phyloP scores from a whole-genome alignment of 2,888 invertebrate genomes.

The Blastobasis adustella region DNA sequence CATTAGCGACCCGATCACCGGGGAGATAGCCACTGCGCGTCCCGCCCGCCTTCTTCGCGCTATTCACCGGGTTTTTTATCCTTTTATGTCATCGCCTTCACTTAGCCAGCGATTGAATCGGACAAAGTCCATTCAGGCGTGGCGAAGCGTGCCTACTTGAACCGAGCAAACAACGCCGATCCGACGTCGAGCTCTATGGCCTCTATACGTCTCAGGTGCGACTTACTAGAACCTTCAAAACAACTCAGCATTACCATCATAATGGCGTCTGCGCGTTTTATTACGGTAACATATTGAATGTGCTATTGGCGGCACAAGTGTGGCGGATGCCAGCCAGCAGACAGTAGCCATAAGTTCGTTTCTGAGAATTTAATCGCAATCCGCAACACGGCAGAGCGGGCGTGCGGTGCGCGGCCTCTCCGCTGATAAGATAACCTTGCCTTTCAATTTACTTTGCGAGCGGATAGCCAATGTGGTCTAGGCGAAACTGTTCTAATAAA shows the following conservation, averaged over 20 bases:
- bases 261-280: no score
- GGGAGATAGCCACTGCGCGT: conserved; percentile 24
- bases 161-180: no score
- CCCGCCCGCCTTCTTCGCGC: conserved; percentile 15
- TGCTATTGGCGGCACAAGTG: no score
- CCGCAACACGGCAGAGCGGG: conserved; percentile 20
- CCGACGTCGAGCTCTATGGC: no score
- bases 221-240: no score
- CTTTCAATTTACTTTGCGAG: conserved; percentile 64
- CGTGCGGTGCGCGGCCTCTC: conserved; percentile 36
- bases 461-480: conserved; percentile 26
- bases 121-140: background rate
- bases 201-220: no score
- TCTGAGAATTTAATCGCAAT: conserved; percentile 33
- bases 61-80: conserved; percentile 24
- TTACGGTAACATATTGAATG: no score
- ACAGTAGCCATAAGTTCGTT: conserved; percentile 16
- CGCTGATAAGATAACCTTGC: conserved; percentile 72
- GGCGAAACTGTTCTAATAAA: conserved; percentile 32
- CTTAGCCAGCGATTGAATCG: conserved; percentile 10
- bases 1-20: conserved; percentile 33
- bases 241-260: no score
- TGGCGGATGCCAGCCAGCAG: background rate
- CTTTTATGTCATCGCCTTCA: conserved; percentile 23
- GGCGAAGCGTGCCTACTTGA: no score